Evolutionary conservation across 2,888 invertebrate genomes (phyloP).

Genomic region (Lagria hirta): DNA sequence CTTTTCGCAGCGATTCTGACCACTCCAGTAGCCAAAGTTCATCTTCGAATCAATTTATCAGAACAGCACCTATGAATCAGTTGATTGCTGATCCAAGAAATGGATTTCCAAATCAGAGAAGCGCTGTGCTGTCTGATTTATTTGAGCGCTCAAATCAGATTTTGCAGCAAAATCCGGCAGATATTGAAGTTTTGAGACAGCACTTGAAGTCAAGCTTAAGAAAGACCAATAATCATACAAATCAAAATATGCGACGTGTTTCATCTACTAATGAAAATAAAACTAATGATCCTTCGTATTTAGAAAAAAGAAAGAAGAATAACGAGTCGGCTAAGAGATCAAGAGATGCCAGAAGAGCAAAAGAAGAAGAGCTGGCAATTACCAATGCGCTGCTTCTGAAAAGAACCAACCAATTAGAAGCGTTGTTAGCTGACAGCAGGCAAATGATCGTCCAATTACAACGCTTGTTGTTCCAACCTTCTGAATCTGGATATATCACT

Average conservation of each 20-base stretch:
- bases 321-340: constrained; percentile 95
- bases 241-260: constrained; percentile 70
- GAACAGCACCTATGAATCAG: no score
- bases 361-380: constrained; percentile 91
- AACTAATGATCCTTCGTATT: constrained; percentile 73
- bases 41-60: no score
- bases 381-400: constrained; percentile 82
- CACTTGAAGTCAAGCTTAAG: no score
- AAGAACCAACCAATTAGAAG: constrained; percentile 65
- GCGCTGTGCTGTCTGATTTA: no score
- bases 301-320: constrained; percentile 85
- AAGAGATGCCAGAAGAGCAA: constrained; percentile 82
- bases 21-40: no score
- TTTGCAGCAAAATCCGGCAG: constrained; percentile 70
- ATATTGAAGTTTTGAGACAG: constrained; percentile 67
- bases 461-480: no score
- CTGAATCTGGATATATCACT: no score
- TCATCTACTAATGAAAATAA: constrained; percentile 34
- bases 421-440: constrained; percentile 57
- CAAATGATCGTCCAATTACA: no score
- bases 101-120: no score
- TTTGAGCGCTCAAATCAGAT: no score
- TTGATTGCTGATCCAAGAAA: no score
- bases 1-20: no score
- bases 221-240: constrained; percentile 57